Percentiles rank a stretch among this genome's conserved stretches.
Evolutionary conservation across 64 coral and sea anemone species (phyloP).

Genomic region (Exaiptasia diaphana): DNA sequence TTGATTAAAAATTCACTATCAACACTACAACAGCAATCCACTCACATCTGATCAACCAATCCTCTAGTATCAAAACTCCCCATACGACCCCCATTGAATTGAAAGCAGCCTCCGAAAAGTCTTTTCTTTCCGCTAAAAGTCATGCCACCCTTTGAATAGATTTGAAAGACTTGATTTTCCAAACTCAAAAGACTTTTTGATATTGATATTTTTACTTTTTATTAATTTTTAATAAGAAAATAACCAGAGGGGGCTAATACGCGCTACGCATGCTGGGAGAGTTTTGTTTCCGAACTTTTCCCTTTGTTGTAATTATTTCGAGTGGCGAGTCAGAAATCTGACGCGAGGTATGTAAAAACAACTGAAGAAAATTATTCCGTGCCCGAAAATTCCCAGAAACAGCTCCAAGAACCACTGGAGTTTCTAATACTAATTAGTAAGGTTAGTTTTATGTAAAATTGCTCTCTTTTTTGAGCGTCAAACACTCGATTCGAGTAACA

Average conservation of each 20-base stretch:
- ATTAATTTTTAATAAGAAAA: constrained; percentile 77
- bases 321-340: constrained; percentile 39
- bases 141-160: neutral
- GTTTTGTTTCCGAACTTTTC: constrained; percentile 76
- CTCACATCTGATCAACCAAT: neutral
- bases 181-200: constrained; percentile 16
- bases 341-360: constrained; percentile 39
- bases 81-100: neutral
- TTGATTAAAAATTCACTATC: constrained; percentile 16
- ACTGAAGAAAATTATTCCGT: constrained; percentile 8
- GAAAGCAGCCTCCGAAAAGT: too few species aligned
- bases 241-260: constrained; percentile 55
- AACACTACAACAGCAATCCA: neutral
- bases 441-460: neutral
- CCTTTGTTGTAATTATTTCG: constrained; percentile 22
- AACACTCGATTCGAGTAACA: constrained; percentile 44
- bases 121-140: too few species aligned
- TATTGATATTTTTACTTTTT: constrained; percentile 13
- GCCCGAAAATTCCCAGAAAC: constrained; percentile 9
- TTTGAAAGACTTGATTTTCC: neutral
- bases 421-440: neutral
- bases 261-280: constrained; percentile 62
- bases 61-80: neutral
- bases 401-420: neutral
- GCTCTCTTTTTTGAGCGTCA: neutral